Evolutionary conservation across 2,797 vertebrate genomes (phyloP), one percentile per base, ranked within the genome.

Genomic region (Aulostomus chinensis): DNA sequence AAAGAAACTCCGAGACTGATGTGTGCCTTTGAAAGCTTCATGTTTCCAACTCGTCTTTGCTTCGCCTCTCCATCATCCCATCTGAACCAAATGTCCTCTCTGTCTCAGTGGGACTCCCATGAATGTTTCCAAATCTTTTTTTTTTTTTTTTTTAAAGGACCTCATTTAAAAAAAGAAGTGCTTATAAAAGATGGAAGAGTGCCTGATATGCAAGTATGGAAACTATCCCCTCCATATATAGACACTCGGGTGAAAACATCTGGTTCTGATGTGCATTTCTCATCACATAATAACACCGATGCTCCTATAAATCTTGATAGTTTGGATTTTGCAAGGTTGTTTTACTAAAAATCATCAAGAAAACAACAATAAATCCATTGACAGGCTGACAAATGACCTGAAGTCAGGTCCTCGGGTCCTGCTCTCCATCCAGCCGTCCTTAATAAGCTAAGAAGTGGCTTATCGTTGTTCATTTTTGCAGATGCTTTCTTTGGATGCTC

Each of bases 401-500:
- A 37, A 38, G 59, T 63, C 2, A 2, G 12, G 31, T 42, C 26
- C 36, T 49, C 48, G 41, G 42, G 53, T 50, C 24, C 20, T 40
- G 5, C 17, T 9, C 13, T 3, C 15, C 24, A 28, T 26, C 14
- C 60, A 57, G 51, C 52, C 30, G 31, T 46, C 39, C n/a, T 16
- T 45, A 36, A 18, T 45, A 46, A 55, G 9, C 20, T 33, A 38
- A 49, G 36, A 34, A 53, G 59, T 41, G 10, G 34, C 68, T 71
- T 60, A 59, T 76, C 64, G 42, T 71, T 58, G 52, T 56, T 73
- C 31, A 69, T 66, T 46, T 25, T 17, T 21, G 41, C 41, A 66
- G 59, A 45, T 79, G 68, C 54, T 81, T 76, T 62, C 37, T 66
- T 81, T 81, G 58, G 61, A 84, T 12, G 32, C 31, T 39, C 22